Percentiles rank a stretch among this genome's conserved stretches.
Conservation (phyloP, 2,888 invertebrate species). For the Papilio elwesi region DNA sequence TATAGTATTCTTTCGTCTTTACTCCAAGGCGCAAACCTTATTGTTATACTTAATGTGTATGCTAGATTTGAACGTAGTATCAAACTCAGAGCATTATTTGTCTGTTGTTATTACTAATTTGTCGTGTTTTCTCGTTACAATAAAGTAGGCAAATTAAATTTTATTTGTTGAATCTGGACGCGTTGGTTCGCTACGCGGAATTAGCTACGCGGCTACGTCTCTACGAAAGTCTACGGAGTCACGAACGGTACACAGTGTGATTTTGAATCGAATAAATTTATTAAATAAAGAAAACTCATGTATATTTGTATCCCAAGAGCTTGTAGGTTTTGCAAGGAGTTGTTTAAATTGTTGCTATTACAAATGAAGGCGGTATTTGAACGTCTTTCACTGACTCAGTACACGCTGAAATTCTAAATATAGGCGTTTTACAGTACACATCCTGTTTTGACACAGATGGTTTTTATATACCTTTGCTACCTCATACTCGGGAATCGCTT, state of each 20-base stretch:
- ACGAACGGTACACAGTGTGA: slow-evolving; percentile 33
- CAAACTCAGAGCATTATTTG: slow-evolving; percentile 81
- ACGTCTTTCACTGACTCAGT: too few relatives aligned
- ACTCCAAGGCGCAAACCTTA: slow-evolving; percentile 65
- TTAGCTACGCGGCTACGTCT: slow-evolving; percentile 60
- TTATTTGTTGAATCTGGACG: slow-evolving; percentile 59
- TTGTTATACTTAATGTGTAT: slow-evolving; percentile 81
- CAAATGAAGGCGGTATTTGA: too few relatives aligned
- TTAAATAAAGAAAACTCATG: slow-evolving; percentile 11
- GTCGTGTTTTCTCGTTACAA: slow-evolving; percentile 76
- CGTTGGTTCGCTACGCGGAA: slow-evolving; percentile 53
- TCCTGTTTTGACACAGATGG: too few relatives aligned
- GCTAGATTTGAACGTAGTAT: slow-evolving; percentile 84
- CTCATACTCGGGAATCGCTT: too few relatives aligned
- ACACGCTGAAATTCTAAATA: too few relatives aligned
- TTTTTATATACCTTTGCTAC: too few relatives aligned
- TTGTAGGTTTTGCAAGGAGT: too few relatives aligned
- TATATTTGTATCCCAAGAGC: background rate
- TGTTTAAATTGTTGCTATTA: too few relatives aligned
- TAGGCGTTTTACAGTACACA: too few relatives aligned
- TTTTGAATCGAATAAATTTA: background rate
- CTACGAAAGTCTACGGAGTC: slow-evolving; percentile 43
- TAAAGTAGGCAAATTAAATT: slow-evolving; percentile 70
- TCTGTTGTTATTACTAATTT: slow-evolving; percentile 80
- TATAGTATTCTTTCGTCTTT: slow-evolving; percentile 49